Percentiles rank a stretch among this genome's conserved stretches.
These are phyloP conservation scores for Metridium senile DNA, from an alignment of 92 coral and sea anemone species.

Conservation along the genomic window DNA sequence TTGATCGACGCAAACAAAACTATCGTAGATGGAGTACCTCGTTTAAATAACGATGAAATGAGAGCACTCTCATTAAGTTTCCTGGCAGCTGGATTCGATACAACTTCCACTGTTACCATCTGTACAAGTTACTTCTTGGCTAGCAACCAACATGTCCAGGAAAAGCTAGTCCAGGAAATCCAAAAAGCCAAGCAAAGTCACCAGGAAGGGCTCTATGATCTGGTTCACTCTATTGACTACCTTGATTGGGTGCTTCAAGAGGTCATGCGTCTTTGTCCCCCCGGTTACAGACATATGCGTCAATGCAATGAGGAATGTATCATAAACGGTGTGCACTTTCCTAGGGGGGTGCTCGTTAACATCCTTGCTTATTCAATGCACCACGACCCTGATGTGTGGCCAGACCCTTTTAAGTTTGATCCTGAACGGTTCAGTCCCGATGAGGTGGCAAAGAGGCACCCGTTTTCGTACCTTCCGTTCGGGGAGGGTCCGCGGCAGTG, in stretches of 20 bases:
- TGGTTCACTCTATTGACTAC: conserved; percentile 40
- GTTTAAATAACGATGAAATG: conserved; percentile 55
- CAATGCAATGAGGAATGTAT: conserved; percentile 42
- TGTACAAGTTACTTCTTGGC: conserved; percentile 49
- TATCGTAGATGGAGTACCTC: conserved; percentile 46
- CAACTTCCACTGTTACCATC: conserved; percentile 47
- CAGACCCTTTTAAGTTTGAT: conserved; percentile 46
- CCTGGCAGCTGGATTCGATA: conserved; percentile 61
- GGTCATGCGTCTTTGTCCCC: conserved; percentile 54
- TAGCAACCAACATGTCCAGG: conserved; percentile 47
- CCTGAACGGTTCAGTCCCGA: conserved; percentile 41
- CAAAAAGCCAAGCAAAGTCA: conserved; percentile 28
- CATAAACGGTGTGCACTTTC: conserved; percentile 40
- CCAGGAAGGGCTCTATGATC: conserved; percentile 30
- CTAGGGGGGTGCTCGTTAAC: conserved; percentile 41
- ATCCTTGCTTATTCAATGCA: conserved; percentile 48
- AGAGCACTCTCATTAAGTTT: conserved; percentile 50
- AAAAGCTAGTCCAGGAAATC: conserved; percentile 45
- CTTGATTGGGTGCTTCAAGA: conserved; percentile 61
- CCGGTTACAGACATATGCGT: conserved; percentile 56
- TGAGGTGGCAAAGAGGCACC: conserved; percentile 28
- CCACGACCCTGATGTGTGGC: conserved; percentile 58
- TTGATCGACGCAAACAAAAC: conserved; percentile 57
- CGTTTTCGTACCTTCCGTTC: conserved; percentile 36
- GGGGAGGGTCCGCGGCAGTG: conserved; percentile 44